phyloP scores from a whole-genome alignment of 2,888 invertebrate genomes.

The Tenthredo mesomela region DNA sequence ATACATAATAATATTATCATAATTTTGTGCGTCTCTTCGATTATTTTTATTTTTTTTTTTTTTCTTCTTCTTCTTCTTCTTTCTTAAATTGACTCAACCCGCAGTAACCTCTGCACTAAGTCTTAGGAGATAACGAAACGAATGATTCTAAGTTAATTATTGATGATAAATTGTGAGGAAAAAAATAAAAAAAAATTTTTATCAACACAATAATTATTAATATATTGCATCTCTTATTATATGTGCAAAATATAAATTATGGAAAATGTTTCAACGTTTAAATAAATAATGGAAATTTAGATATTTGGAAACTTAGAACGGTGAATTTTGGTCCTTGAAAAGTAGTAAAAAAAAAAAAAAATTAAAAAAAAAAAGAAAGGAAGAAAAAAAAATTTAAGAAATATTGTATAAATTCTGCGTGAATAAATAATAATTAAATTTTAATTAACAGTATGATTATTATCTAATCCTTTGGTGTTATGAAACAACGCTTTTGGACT shows the following conservation, averaged over 20 bases:
- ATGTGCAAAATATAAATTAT: too few species aligned
- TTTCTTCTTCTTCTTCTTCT: neutral
- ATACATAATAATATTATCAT: neutral
- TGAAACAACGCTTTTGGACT: neutral
- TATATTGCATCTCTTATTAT: too few species aligned
- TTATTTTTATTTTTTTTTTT: neutral
- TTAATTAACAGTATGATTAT: slow-evolving; percentile 1
- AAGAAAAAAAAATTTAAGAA: neutral
- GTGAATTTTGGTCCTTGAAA: neutral
- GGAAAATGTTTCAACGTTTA: too few species aligned
- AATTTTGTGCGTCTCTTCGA: neutral
- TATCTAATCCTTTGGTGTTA: slow-evolving; percentile 2
- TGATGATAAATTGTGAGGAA: neutral
- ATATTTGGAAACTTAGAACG: too few species aligned
- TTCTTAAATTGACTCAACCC: too few species aligned
- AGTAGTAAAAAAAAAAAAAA: too few species aligned
- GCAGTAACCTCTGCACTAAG: too few species aligned
- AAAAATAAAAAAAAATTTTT: too few species aligned
- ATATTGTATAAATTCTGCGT: neutral
- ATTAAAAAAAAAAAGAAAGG: neutral
- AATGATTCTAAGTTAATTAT: too few species aligned
- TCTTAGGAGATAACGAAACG: too few species aligned
- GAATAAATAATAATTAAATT: neutral
- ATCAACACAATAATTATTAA: too few species aligned
- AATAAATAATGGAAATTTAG: too few species aligned